phyloP scores from a whole-genome alignment of 2,113 vertebrate species.

The Charadrius vociferus region DNA sequence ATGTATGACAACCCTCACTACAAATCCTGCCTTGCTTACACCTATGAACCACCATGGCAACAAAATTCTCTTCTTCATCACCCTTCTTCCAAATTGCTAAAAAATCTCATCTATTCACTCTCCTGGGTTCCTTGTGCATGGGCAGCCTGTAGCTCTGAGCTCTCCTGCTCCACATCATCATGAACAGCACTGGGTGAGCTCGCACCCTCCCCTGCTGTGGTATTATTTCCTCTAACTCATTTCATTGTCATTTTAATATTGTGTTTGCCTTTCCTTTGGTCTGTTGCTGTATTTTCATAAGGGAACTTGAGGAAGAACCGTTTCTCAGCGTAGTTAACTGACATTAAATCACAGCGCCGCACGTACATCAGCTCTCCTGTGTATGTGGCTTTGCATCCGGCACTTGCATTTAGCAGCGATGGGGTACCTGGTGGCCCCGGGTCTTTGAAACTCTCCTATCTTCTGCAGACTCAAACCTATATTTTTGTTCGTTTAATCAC shows the following conservation, averaged over 20 bases:
- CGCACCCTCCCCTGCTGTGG: rapidly evolving
- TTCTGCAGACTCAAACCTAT: background rate
- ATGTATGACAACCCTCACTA: background rate
- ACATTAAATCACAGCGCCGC: too few relatives aligned
- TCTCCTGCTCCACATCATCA: background rate
- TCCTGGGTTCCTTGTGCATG: background rate
- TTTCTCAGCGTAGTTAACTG: background rate
- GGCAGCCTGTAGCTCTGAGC: background rate
- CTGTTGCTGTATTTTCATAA: background rate
- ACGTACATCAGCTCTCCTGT: background rate
- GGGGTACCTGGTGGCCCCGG: background rate
- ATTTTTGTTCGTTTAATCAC: background rate
- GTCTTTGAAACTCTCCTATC: background rate
- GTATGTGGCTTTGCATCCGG: background rate
- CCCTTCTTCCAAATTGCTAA: background rate
- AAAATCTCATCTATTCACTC: background rate
- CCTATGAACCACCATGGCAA: background rate
- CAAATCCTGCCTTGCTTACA: background rate
- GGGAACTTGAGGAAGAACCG: background rate
- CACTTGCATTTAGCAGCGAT: background rate
- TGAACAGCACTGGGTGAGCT: rapidly evolving
- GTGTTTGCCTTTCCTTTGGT: background rate
- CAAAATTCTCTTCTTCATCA: background rate
- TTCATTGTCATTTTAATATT: background rate
- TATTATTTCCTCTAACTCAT: background rate